Evolutionary conservation across 2,888 invertebrate species (phyloP), one percentile per base, ranked within the genome.

Genomic region (Drosophila mulleri): DNA sequence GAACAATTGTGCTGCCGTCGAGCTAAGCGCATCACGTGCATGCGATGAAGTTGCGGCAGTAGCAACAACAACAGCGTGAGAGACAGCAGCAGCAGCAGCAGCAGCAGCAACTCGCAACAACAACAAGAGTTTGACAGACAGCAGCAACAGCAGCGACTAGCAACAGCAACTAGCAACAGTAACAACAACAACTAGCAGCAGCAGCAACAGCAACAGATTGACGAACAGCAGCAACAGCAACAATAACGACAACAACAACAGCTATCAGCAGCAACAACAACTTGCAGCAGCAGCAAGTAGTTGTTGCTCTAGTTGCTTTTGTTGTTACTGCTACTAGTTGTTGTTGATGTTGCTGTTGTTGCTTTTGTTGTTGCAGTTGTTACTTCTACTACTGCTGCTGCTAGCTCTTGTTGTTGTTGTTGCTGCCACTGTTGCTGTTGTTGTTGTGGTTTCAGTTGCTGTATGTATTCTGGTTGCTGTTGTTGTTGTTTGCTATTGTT

Each of bases 1-100:
- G 6, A 32, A 6, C 48, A 73, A 62, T 78, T 78, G 64, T 74
- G 58, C 59, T 41, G 18, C 47, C 62, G 64, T 52, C 64, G 48
- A 77, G 75, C 50, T 70, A 63, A 64, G 80, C 7, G 32, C 50
- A 64, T 50, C 44, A 20, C 54, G 56, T 45, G 50, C 42, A 59
- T n/a, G 48, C 50, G 63, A 45, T 64, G 57, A 56, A 16, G 50
- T 50, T 59, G 58, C 11, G 7, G n/a, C 47, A 48, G 26, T 18
- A 16, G 7, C 42, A 57, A 16, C 61, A 44, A 12, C 44, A 39
- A 8, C 39, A 39, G 1, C 39, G 16, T 2, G 6, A 35, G 26
- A 26, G 26, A 35, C 16, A 16, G 7, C 16, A 16, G 6, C 14
- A 39, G 5, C 37, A 39, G 5, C 37, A 37, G n/a, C n/a, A n/a